Percentiles rank a stretch among this genome's conserved stretches.
Evolutionary conservation across 2,888 invertebrate genomes (phyloP).

Genomic region (Cephus pygmeus): DNA sequence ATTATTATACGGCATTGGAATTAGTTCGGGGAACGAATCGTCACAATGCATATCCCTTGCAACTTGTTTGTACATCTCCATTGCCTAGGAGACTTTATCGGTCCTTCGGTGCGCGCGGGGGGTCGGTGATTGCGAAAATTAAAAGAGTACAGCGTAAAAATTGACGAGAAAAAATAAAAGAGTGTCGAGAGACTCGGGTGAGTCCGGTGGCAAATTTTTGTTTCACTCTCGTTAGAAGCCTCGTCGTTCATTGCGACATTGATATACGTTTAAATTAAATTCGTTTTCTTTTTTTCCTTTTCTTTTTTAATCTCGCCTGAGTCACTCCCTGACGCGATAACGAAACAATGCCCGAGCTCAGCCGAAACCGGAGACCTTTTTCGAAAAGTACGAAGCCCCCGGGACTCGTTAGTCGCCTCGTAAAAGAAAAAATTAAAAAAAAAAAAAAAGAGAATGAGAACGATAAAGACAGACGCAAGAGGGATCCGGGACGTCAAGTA

Average conservation of each 20-base stretch:
- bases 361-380: constrained; percentile 8
- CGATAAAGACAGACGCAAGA: constrained; percentile 4
- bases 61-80: background rate
- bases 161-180: no score
- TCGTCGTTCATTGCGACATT: background rate
- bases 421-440: constrained; percentile 1
- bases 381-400: constrained; percentile 7
- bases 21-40: constrained; percentile 3
- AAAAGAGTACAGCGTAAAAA: background rate
- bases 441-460: background rate
- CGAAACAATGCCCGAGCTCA: constrained; percentile 9
- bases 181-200: no score
- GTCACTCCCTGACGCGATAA: constrained; percentile 5
- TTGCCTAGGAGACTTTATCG: background rate
- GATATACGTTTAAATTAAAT: background rate
- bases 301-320: constrained; percentile 1
- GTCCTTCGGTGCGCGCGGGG: background rate
- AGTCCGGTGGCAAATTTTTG: background rate
- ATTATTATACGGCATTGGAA: background rate
- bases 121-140: no score
- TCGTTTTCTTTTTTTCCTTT: background rate
- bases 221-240: background rate
- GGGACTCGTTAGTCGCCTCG: background rate
- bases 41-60: background rate
- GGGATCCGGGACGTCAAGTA: background rate